phyloP scores from a whole-genome alignment of 2,888 invertebrate genomes.

The Xanthia togata region DNA sequence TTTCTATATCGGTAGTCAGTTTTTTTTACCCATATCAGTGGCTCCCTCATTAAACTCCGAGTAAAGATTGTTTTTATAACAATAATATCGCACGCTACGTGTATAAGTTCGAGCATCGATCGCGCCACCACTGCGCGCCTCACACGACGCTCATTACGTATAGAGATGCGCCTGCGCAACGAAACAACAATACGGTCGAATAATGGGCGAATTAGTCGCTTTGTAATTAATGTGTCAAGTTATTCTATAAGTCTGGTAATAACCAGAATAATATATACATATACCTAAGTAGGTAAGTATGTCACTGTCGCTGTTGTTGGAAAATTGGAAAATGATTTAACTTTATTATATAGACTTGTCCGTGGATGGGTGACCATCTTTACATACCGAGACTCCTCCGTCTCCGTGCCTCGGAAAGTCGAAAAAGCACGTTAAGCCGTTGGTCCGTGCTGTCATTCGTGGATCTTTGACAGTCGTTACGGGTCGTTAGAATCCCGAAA shows the following conservation, averaged over 20 bases:
- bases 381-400: too few species aligned
- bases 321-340: background rate
- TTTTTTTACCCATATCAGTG: background rate
- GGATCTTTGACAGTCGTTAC: too few species aligned
- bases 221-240: constrained; percentile 29
- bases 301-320: background rate
- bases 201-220: constrained; percentile 46
- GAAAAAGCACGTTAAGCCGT: too few species aligned
- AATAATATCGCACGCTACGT: constrained; percentile 52
- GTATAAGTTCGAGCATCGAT: constrained; percentile 42
- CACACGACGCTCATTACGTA: constrained; percentile 61
- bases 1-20: background rate
- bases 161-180: constrained; percentile 50
- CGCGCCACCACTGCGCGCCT: constrained; percentile 57
- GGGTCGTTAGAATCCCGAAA: too few species aligned
- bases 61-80: constrained; percentile 37
- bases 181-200: constrained; percentile 38
- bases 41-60: background rate
- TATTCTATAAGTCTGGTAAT: background rate
- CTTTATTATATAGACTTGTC: too few species aligned
- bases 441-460: too few species aligned
- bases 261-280: background rate
- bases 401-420: too few species aligned
- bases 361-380: too few species aligned
- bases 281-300: too few species aligned